phyloP scores from a whole-genome alignment of 2,113 vertebrate species.

The Brachirus orientalis region DNA sequence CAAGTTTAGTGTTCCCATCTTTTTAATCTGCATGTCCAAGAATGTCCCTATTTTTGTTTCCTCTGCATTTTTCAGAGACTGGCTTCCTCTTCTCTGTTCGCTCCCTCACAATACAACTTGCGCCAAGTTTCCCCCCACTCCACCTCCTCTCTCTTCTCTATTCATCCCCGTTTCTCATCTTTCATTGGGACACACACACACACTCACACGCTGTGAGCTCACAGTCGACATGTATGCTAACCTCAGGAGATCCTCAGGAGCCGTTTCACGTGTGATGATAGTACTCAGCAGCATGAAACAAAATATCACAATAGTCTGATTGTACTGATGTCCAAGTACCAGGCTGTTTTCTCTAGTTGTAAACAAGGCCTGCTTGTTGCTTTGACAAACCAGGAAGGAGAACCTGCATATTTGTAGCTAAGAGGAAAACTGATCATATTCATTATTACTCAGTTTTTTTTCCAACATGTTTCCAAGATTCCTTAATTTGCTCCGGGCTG shows the following conservation, averaged over 20 bases:
- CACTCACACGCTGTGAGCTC: not conserved
- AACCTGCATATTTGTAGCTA: not conserved
- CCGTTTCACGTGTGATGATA: slow-evolving; percentile 60
- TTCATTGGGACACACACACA: slow-evolving; percentile 39
- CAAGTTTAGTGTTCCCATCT: not conserved
- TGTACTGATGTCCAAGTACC: slow-evolving; percentile 44
- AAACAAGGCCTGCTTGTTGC: too few relatives aligned
- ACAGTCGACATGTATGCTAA: slow-evolving; percentile 1
- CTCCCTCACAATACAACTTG: slow-evolving; percentile 47
- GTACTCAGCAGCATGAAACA: slow-evolving; percentile 9
- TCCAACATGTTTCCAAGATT: not conserved
- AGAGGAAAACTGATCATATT: not conserved
- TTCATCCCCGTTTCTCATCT: slow-evolving; percentile 51
- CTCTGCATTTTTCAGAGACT: slow-evolving; percentile 9
- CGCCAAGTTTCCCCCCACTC: slow-evolving; percentile 26
- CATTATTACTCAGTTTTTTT: not conserved
- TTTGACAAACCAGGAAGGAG: not conserved
- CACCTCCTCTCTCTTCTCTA: slow-evolving; percentile 29
- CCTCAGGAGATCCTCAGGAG: slow-evolving; percentile 49
- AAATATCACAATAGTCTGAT: slow-evolving; percentile 51
- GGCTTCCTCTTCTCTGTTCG: slow-evolving; percentile 20
- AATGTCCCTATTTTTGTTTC: not conserved
- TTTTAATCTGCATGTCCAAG: not conserved
- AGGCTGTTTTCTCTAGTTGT: slow-evolving; percentile 8
- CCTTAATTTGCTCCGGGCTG: not conserved